These are phyloP conservation scores for Microplitis manilae DNA, from an alignment of 2,888 invertebrate genomes.

Conservation along the genomic window DNA sequence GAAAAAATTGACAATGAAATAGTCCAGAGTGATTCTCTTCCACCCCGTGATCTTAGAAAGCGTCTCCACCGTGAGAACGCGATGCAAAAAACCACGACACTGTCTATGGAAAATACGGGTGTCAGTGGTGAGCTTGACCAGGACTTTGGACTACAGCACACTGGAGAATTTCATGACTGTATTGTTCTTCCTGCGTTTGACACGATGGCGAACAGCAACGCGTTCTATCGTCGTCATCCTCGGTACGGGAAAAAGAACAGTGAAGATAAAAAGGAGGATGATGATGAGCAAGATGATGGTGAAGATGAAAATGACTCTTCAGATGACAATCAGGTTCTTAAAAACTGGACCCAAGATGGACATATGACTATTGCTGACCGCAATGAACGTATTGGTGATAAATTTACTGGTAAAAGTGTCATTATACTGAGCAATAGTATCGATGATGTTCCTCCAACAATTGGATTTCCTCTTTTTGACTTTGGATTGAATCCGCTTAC, in stretches of 20 bases:
- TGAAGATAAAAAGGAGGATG: not conserved
- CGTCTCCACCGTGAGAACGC: conserved; percentile 61
- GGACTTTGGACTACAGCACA: conserved; percentile 59
- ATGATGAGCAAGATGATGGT: not conserved
- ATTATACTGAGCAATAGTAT: not conserved
- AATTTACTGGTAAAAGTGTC: not conserved
- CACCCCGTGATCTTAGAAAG: conserved; percentile 57
- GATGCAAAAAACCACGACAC: conserved; percentile 56
- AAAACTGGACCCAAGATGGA: not conserved
- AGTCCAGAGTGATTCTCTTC: conserved; percentile 55
- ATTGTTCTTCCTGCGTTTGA: conserved; percentile 58
- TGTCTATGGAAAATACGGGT: conserved; percentile 50
- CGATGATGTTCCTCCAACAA: not conserved
- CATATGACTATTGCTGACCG: not conserved
- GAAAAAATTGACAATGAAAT: conserved; percentile 17
- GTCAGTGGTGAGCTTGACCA: conserved; percentile 29
- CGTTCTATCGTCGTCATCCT: not conserved
- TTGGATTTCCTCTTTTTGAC: not conserved
- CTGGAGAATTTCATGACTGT: conserved; percentile 71
- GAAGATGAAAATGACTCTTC: not conserved
- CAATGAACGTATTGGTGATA: not conserved
- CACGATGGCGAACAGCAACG: not conserved
- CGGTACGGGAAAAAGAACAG: not conserved
- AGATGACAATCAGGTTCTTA: not conserved
- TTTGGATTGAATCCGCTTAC: not conserved